Evolutionary conservation across 2,888 invertebrate genomes (phyloP), one percentile per base, ranked within the genome.

Genomic region (Cacoxenus indagator): DNA sequence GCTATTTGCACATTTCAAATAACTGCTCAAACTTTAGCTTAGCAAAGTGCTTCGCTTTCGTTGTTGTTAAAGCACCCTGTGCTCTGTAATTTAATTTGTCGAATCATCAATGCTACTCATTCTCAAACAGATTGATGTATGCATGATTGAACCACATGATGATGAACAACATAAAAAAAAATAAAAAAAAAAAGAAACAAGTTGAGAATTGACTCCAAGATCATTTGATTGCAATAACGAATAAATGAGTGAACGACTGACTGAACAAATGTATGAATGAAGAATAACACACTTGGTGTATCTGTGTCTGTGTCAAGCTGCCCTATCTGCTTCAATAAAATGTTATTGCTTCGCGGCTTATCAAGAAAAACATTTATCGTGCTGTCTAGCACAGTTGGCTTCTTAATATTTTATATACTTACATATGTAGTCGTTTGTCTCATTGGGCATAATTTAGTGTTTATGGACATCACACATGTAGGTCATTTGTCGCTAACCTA

Each of bases 221-320:
- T 8, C 14, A 14, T 11, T 37, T 37, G 37, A 37, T 37, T 37
- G 0, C 8, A 37, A 1, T 8, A 37, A 6, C 22, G 19, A 51
- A 22, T 51, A 19, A 48, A 48, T 48, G 48, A 48, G 19, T 48
- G 48, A 17, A 48, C 17, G 4, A 51, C 17, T 22, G 24, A n/a
- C 17, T 48, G 2, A 48, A 2, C 19, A 48, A 22, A 27, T 4
- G 48, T 48, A 17, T 5, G 78, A 83, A 79, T 75, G 81, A n/a
- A n/a, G n/a, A n/a, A n/a, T n/a, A n/a, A n/a, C n/a, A n/a, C n/a
- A n/a, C n/a, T 76, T 73, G 74, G 79, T 31, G 59, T 29, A 14
- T 26, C 27, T 29, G 59, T 59, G 59, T 14, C 1, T 31, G 59
- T 29, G 59, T 57, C 9, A 5, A n/a, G 6, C 8, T 14, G 17